phyloP scores from a whole-genome alignment of 2,797 vertebrate species.

The Pseudomugil gertrudae region DNA sequence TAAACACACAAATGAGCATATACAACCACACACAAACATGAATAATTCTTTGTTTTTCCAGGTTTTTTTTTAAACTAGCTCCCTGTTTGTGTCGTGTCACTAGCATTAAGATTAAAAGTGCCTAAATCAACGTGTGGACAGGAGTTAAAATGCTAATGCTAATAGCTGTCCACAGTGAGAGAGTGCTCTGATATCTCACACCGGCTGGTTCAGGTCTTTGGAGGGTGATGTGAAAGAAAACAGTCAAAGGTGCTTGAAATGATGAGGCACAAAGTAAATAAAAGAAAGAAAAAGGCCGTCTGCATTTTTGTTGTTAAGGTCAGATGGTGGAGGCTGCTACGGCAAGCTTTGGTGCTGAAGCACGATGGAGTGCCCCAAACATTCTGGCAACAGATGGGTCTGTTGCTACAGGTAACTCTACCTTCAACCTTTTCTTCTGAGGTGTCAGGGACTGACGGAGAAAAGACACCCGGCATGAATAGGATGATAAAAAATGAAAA shows the following conservation, averaged over 20 bases:
- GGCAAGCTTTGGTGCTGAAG: conserved; percentile 24
- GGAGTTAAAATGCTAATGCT: conserved; percentile 56
- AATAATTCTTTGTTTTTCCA: background rate
- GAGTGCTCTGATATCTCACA: conserved; percentile 24
- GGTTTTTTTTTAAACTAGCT: conserved; percentile 18
- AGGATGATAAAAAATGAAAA: background rate
- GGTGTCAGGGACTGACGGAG: conserved; percentile 35
- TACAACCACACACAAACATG: background rate
- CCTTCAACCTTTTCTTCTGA: conserved; percentile 44
- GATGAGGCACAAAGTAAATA: too few species aligned
- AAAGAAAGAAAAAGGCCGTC: conserved; percentile 22
- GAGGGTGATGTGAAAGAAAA: conserved; percentile 16
- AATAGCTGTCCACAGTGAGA: conserved; percentile 42
- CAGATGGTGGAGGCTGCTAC: background rate
- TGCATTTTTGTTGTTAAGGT: conserved; percentile 10
- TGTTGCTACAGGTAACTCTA: conserved; percentile 56
- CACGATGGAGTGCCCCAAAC: conserved; percentile 32
- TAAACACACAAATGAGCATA: conserved; percentile 39
- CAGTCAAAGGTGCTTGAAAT: conserved; percentile 29
- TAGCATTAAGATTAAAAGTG: conserved; percentile 43
- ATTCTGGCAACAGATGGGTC: conserved; percentile 31
- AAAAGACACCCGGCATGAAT: conserved; percentile 23
- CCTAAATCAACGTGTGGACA: conserved; percentile 45
- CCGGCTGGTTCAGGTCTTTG: conserved; percentile 12
- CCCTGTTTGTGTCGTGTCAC: conserved; percentile 15